These are phyloP conservation scores for Tolypeutes matacus DNA, from an alignment of 2,797 vertebrate species.

Conservation along the genomic window DNA sequence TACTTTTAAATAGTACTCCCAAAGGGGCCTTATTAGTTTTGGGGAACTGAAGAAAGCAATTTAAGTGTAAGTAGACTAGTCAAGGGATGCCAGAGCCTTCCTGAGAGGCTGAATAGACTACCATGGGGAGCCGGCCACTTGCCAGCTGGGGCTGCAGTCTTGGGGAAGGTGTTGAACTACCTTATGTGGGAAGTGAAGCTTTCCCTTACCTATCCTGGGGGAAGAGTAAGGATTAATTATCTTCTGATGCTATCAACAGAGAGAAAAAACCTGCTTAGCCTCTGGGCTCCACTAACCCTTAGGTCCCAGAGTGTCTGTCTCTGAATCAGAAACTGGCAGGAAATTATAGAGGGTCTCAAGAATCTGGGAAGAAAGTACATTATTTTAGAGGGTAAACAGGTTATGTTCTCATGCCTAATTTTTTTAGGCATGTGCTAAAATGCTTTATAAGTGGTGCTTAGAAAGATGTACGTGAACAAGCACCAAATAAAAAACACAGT, in stretches of 20 bases:
- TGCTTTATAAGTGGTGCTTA: background rate
- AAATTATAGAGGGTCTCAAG: background rate
- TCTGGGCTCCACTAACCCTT: background rate
- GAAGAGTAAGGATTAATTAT: conserved; percentile 1
- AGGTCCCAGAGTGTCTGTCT: background rate
- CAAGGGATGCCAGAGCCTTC: background rate
- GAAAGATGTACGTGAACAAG: conserved; percentile 5
- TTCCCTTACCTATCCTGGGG: background rate
- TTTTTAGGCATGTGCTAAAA: background rate
- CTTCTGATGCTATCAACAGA: background rate
- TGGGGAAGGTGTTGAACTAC: background rate
- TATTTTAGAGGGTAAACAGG: background rate
- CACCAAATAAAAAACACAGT: background rate
- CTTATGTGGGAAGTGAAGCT: background rate
- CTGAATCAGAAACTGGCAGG: background rate
- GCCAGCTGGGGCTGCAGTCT: background rate
- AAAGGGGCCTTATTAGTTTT: background rate
- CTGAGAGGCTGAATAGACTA: background rate
- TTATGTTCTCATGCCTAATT: background rate
- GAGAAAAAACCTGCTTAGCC: background rate
- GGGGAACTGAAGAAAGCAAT: background rate
- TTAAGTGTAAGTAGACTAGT: background rate
- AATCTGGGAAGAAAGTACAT: background rate
- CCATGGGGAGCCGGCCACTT: background rate
- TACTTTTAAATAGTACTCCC: conserved; percentile 18